Evolutionary conservation across 2,797 vertebrate genomes (phyloP), one percentile per base, ranked within the genome.

Genomic region (Gallirallus australis): DNA sequence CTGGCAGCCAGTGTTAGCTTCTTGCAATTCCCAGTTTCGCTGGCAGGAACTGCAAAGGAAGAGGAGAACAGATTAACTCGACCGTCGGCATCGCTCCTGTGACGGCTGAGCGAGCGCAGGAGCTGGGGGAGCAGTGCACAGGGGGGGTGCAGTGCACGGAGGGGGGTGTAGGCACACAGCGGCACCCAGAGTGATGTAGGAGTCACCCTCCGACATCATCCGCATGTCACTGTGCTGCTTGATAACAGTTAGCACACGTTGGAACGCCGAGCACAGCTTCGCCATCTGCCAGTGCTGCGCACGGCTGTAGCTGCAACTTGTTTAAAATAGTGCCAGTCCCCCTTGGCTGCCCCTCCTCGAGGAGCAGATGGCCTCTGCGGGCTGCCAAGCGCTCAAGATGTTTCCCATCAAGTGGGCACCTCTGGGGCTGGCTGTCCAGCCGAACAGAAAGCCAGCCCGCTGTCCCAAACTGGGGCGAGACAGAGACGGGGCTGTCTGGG

Each of bases 31-130:
- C 93, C 92, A 59, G 39, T 48, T 18, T 11, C 3, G 0, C 48
- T 72, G 50, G 45, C 69, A 89, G 95, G 91, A 94, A 23, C 98
- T 98, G 97, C 90, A 80, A 73, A 78, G 82, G 65, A 90, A 96
- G 84, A 96, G 69, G 88, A 48, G 96, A 90, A 90, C 12, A 33
- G 86, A 63, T 97, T 95, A 94, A 80, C 60, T 31, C 10, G 7
- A 4, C 8, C 2, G 18, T 11, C 12, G 9, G 14, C 76, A 68
- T 63, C 3, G 0, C 37, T 85, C 15, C 75, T 5, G 8, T 11
- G 2, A 2, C 0, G 3, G 27, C 61, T 40, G 47, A 48, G 76
- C 30, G 0, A 78, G 50, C 16, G 3, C 0, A 0, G 71, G 35
- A 68, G 27, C 23, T 3, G 15, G 27, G 42, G 57, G 47, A 79